A percentile compares a stretch with the other conserved stretches of the same genome.
Evolutionary conservation across 2,797 vertebrate genomes (phyloP).

Genomic region (Rhabdophis nuchalis): DNA sequence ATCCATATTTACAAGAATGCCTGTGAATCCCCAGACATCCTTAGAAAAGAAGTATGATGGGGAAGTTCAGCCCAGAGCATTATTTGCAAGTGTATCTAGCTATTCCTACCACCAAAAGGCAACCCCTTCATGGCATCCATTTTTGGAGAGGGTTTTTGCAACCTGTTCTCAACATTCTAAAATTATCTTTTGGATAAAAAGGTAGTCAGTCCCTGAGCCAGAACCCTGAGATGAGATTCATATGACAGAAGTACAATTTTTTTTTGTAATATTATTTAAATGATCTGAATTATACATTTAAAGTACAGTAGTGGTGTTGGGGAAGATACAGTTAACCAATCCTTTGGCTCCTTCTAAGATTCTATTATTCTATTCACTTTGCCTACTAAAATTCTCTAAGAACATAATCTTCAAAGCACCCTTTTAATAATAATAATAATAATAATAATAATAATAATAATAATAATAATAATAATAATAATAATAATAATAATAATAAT

Average conservation of each 20-base stretch:
- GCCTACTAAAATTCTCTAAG: not conserved
- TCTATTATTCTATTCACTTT: not conserved
- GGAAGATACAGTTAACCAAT: not conserved
- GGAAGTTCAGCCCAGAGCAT: not conserved
- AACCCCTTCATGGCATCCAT: not conserved
- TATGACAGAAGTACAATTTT: not conserved
- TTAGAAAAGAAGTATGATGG: not conserved
- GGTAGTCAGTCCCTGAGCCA: not conserved
- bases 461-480: no score
- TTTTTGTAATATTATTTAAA: not conserved
- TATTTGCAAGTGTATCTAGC: not conserved
- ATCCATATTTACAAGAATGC: not conserved
- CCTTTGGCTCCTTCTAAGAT: not conserved
- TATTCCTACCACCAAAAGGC: not conserved
- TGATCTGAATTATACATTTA: not conserved
- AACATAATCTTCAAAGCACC: constrained; percentile 11
- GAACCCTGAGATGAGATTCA: not conserved
- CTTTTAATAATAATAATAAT: not conserved
- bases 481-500: no score
- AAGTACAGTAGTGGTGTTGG: not conserved
- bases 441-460: no score
- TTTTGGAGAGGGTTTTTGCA: not conserved
- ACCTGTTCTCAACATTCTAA: not conserved
- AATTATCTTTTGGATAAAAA: not conserved
- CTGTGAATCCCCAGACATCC: not conserved